A percentile compares a stretch with the other conserved stretches of the same genome.
These are phyloP conservation scores for Drosophila vallismaia DNA, from an alignment of 2,888 invertebrate genomes.

Conservation along the genomic window DNA sequence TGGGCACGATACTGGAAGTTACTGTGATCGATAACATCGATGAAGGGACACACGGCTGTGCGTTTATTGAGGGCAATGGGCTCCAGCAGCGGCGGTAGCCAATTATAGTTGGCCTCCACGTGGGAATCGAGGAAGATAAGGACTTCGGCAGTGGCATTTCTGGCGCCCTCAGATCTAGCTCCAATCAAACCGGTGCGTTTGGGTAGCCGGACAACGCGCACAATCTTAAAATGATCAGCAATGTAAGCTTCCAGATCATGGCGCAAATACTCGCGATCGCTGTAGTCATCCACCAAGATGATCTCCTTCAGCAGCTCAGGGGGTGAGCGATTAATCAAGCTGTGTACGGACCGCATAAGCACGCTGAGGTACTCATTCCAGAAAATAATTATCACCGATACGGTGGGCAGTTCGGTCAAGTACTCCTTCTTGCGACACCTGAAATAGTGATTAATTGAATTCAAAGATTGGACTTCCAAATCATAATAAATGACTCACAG, in stretches of 20 bases:
- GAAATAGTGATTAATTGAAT: background rate
- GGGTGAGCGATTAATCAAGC: conserved; percentile 94
- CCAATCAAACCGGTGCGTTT: conserved; percentile 93
- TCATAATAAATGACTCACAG: conserved; percentile 81
- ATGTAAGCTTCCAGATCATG: conserved; percentile 90
- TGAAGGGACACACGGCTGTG: conserved; percentile 97
- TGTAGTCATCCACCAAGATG: conserved; percentile 95
- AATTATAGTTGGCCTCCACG: conserved; percentile 95
- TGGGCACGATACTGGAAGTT: conserved; percentile 97
- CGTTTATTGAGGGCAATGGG: conserved; percentile 94
- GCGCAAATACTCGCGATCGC: conserved; percentile 90
- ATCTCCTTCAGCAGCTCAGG: conserved; percentile 91
- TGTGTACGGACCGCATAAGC: conserved; percentile 90
- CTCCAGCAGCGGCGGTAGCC: conserved; percentile 95
- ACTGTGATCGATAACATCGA: conserved; percentile 96
- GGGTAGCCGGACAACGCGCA: conserved; percentile 89
- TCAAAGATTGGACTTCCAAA: background rate
- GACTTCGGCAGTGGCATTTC: conserved; percentile 90
- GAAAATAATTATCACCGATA: conserved; percentile 95
- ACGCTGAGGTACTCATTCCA: conserved; percentile 97
- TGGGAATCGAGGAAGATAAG: conserved; percentile 96
- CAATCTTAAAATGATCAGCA: conserved; percentile 89
- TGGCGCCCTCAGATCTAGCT: conserved; percentile 94
- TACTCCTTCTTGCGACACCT: conserved; percentile 81
- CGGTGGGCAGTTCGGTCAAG: conserved; percentile 86